Percentiles rank a stretch among this genome's conserved stretches.
Evolutionary conservation across 2,113 vertebrate genomes (phyloP).

Genomic region (Nothobranchius furzeri): DNA sequence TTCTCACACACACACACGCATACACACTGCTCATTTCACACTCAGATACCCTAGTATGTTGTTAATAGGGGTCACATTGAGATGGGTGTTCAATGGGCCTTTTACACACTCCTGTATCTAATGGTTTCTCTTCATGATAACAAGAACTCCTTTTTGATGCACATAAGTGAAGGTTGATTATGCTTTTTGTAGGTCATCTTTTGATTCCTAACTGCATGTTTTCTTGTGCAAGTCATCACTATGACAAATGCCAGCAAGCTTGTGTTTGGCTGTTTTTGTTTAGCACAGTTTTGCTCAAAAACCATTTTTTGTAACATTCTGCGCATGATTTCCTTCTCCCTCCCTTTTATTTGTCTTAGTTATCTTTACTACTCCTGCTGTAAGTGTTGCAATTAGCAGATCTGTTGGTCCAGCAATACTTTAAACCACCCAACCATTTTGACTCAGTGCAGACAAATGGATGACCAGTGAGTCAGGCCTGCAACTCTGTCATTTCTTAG

Average conservation of each 20-base stretch:
- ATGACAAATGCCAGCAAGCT: neutral
- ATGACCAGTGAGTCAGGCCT: constrained; percentile 57
- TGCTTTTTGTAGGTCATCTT: neutral
- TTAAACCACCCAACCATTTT: constrained; percentile 57
- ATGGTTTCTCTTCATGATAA: constrained; percentile 48
- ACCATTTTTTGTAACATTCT: neutral
- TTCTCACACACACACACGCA: constrained; percentile 9
- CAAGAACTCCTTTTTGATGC: constrained; percentile 8
- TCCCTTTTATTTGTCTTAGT: constrained; percentile 9
- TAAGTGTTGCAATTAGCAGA: constrained; percentile 22
- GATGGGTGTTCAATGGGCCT: constrained; percentile 41
- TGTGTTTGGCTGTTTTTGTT: no score
- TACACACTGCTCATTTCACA: constrained; percentile 69
- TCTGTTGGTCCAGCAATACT: constrained; percentile 45
- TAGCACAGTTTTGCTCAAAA: neutral
- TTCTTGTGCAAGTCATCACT: neutral
- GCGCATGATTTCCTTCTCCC: neutral
- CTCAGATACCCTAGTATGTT: constrained; percentile 55
- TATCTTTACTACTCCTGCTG: constrained; percentile 5
- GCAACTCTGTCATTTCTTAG: constrained; percentile 68
- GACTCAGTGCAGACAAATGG: constrained; percentile 67
- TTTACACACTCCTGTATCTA: constrained; percentile 41
- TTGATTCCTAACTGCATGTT: neutral
- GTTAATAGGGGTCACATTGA: constrained; percentile 80
- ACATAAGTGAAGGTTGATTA: neutral